phyloP scores from a whole-genome alignment of 2,797 vertebrate genomes.

The Sebastiscus albofasciatus region DNA sequence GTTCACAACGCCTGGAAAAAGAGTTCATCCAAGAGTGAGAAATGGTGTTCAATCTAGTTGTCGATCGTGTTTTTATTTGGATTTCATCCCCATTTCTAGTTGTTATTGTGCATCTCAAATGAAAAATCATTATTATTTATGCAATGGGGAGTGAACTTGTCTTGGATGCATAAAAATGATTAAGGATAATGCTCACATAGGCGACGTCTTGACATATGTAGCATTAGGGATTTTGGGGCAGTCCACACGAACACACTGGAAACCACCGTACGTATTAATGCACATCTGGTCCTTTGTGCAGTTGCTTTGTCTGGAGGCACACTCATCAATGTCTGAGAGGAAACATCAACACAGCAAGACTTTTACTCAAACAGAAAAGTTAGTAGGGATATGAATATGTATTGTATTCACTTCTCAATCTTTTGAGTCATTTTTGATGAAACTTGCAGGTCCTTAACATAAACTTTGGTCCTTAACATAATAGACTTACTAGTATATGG shows the following conservation, averaged over 20 bases:
- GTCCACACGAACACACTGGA: slow-evolving; percentile 86
- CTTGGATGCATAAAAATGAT: not conserved
- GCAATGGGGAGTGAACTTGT: not conserved
- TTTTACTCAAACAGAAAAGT: not conserved
- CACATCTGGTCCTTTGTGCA: slow-evolving; percentile 87
- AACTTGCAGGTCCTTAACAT: not conserved
- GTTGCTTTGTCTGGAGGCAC: slow-evolving; percentile 83
- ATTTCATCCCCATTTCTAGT: not conserved
- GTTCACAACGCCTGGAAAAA: slow-evolving; percentile 87
- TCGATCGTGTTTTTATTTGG: not conserved
- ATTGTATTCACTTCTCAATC: not conserved
- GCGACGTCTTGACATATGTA: slow-evolving; percentile 88
- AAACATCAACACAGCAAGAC: not conserved
- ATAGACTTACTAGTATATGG: not conserved
- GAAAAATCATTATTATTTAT: not conserved
- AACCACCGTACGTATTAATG: slow-evolving; percentile 88
- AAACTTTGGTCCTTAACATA: not conserved
- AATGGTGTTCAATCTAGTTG: not conserved
- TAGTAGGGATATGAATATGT: not conserved
- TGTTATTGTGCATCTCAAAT: not conserved
- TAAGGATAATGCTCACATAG: slow-evolving; percentile 80
- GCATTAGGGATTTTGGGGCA: slow-evolving; percentile 85
- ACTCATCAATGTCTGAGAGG: slow-evolving; percentile 89
- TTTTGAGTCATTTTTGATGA: not conserved
- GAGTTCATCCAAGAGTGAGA: not conserved